These are phyloP conservation scores for Troides helena DNA, from an alignment of 2,888 invertebrate genomes.

Conservation along the genomic window DNA sequence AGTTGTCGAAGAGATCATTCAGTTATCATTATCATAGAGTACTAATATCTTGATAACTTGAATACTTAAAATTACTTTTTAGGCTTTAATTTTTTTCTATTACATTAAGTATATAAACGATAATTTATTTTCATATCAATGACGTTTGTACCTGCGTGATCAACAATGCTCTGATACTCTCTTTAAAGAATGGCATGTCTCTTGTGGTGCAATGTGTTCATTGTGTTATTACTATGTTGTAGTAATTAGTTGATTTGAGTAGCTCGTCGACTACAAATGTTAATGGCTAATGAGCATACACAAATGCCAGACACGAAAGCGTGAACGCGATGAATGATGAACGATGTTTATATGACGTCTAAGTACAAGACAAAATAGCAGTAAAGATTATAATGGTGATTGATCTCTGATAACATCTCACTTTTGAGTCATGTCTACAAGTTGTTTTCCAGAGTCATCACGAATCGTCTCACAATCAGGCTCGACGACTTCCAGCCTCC, in stretches of 20 bases:
- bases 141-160: neutral
- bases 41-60: too few relatives aligned
- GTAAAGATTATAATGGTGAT: slow-evolving; percentile 56
- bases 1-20: too few relatives aligned
- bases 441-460: too few relatives aligned
- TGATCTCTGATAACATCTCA: neutral
- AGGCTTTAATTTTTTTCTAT: too few relatives aligned
- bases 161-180: neutral
- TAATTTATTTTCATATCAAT: too few relatives aligned
- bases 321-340: slow-evolving; percentile 21
- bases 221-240: neutral
- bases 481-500: too few relatives aligned
- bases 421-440: too few relatives aligned
- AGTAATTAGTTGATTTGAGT: neutral
- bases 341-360: slow-evolving; percentile 15
- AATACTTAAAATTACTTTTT: too few relatives aligned
- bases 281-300: neutral
- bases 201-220: neutral
- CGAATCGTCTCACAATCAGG: too few relatives aligned
- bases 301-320: slow-evolving; percentile 3
- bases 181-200: neutral
- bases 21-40: too few relatives aligned
- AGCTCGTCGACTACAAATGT: neutral
- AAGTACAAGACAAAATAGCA: slow-evolving; percentile 25
- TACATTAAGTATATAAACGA: too few relatives aligned